Base-by-base conservation (phyloP, 2,113 vertebrate genomes). In the Chaetura pelagica region DNA sequence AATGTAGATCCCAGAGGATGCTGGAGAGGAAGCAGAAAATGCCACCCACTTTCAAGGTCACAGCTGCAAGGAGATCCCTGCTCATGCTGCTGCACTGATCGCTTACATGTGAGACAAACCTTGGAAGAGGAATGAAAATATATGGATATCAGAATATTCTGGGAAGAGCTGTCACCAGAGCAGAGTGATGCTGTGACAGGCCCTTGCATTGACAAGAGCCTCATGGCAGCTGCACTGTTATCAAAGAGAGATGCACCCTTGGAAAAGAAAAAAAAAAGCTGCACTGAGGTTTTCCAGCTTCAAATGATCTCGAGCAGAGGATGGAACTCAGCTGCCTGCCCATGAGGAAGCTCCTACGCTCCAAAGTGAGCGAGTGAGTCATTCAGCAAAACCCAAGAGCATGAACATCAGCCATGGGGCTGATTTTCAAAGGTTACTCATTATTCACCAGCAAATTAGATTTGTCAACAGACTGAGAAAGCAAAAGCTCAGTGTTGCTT, bases 31-130 rank as follows among this genome's bases (percentile, higher is more conserved):
- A 97, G 83, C 85, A 82, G 82, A 67, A 94, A 93, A 97, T 94
- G 96, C 95, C 96, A 97, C 95, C 94, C 97, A 96, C 97, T 93
- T 88, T 22, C 83, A 97, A 95, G 95, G 95, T 97, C 97, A 97
- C 95, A 97, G 94, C 95, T 97, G 96, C 46, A 18, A 92, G 92
- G 84, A 91, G 96, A 94, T 95, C 88, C 82, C 91, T 23, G 83
- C 89, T 94, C 74, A n/a, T 0, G 63, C 85, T 89, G 84, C 85
- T 34, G 84, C 69, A 3, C 91, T 95, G 96, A 96, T 97, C 48
- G 9, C 92, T 97, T 90, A 72, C 96, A 95, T 66, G 90, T 95
- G 96, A 95, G 93, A 77, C n/a, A 59, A 91, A 30, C 81, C 64
- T 49, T 4, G 64, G 84, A 71, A 66, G 34, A 55, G 55, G 34